Conservation (phyloP, 2,113 vertebrate species). For the Lipophrys pholis region DNA sequence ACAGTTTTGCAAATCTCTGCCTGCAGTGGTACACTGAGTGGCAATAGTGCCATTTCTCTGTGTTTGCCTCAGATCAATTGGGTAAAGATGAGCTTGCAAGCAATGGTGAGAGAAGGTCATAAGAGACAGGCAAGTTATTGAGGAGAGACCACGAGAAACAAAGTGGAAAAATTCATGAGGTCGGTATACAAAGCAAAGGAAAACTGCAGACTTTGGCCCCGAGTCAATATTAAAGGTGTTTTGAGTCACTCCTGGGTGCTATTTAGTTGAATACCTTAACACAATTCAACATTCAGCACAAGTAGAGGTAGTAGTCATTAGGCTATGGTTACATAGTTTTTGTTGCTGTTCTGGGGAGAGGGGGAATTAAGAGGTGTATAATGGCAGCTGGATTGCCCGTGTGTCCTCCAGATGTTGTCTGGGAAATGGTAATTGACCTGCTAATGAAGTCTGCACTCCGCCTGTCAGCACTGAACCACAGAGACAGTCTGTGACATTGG, state of each 20-base stretch:
- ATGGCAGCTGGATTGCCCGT: slow-evolving; percentile 42
- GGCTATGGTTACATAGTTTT: slow-evolving; percentile 13
- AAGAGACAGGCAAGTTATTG: slow-evolving; percentile 8
- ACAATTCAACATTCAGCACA: slow-evolving; percentile 18
- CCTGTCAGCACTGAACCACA: slow-evolving; percentile 33
- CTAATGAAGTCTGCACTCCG: slow-evolving; percentile 63
- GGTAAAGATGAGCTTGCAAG: slow-evolving; percentile 26
- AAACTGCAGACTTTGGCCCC: background rate
- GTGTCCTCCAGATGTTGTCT: slow-evolving; percentile 74
- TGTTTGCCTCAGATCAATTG: slow-evolving; percentile 33
- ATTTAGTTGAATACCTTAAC: slow-evolving; percentile 20
- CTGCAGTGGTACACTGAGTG: slow-evolving; percentile 17
- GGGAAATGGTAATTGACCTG: slow-evolving; percentile 62
- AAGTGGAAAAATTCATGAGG: background rate
- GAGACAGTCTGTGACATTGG: slow-evolving; percentile 52
- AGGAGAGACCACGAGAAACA: background rate
- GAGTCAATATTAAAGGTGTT: background rate
- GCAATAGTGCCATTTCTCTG: slow-evolving; percentile 1
- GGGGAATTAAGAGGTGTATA: slow-evolving; percentile 26
- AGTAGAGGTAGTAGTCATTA: slow-evolving; percentile 9
- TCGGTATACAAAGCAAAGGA: slow-evolving; percentile 9
- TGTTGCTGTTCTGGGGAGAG: slow-evolving; percentile 20
- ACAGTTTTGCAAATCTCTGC: slow-evolving; percentile 33
- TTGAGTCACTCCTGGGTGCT: background rate
- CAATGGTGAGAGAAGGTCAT: slow-evolving; percentile 13